These are phyloP conservation scores for Coenonympha glycerion DNA, from an alignment of 2,888 invertebrate species.

Conservation along the genomic window DNA sequence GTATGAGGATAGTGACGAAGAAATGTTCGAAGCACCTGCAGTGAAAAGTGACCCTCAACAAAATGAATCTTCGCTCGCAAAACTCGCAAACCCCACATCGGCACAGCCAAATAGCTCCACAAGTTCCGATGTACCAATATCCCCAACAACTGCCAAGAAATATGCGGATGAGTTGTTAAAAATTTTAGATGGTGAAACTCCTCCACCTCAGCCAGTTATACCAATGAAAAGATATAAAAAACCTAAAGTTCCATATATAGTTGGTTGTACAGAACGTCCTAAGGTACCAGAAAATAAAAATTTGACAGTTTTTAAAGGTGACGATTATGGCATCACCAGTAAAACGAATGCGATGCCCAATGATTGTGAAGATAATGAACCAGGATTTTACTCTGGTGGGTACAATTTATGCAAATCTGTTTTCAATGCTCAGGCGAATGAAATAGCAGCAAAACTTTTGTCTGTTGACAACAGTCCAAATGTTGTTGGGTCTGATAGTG, in stretches of 20 bases:
- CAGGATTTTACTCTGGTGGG: neutral
- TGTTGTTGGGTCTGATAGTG: conserved; percentile 25
- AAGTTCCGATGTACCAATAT: neutral
- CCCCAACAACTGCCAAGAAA: conserved; percentile 2
- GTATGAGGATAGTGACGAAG: conserved; percentile 1
- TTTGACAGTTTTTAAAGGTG: conserved; percentile 3
- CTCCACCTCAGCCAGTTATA: neutral
- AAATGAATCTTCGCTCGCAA: too few species aligned
- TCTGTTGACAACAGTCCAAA: neutral
- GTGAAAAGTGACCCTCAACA: too few species aligned
- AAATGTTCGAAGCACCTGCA: neutral
- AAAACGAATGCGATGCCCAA: neutral
- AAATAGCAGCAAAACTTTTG: neutral
- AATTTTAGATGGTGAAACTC: neutral
- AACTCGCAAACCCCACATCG: neutral
- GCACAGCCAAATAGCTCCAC: neutral
- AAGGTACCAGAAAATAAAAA: neutral
- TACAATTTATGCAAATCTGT: neutral
- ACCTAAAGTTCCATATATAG: neutral
- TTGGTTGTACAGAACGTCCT: neutral
- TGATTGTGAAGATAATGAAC: neutral
- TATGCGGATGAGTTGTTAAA: neutral
- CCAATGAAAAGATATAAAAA: conserved; percentile 7
- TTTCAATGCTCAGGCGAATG: conserved; percentile 8
- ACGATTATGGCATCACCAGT: neutral